Evolutionary conservation across 2,113 vertebrate species (phyloP).

Genomic region (Takifugu flavidus): DNA sequence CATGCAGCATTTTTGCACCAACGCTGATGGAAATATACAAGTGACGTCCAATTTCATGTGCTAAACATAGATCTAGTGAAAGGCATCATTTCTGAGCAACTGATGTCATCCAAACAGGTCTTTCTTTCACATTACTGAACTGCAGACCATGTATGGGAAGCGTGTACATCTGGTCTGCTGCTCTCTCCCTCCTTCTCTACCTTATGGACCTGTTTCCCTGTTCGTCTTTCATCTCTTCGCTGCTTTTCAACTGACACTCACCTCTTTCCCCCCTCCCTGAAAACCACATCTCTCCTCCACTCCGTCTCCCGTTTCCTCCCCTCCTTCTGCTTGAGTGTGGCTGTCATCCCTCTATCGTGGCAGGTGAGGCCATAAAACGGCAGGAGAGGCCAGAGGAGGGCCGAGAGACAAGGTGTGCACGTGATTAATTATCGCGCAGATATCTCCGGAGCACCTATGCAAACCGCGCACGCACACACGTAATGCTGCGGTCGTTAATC

Average conservation of each 20-base stretch:
- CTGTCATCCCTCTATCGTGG: slow-evolving; percentile 64
- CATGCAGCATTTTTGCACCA: not conserved
- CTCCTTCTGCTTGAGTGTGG: slow-evolving; percentile 45
- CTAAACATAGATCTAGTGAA: not conserved
- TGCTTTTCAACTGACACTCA: slow-evolving; percentile 66
- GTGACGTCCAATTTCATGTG: not conserved
- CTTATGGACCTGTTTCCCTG: slow-evolving; percentile 47
- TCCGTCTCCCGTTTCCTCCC: slow-evolving; percentile 44
- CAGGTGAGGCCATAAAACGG: slow-evolving; percentile 71
- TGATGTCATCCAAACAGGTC: slow-evolving; percentile 13
- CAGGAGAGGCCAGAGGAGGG: slow-evolving; percentile 38
- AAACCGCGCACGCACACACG: slow-evolving; percentile 26
- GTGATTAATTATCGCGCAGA: slow-evolving; percentile 56
- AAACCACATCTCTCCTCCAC: slow-evolving; percentile 47
- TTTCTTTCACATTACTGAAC: slow-evolving; percentile 31
- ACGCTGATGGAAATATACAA: not conserved
- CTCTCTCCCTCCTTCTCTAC: slow-evolving; percentile 5
- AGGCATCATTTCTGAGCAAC: not conserved
- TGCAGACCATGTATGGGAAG: slow-evolving; percentile 10
- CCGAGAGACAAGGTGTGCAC: slow-evolving; percentile 14
- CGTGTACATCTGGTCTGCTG: slow-evolving; percentile 53
- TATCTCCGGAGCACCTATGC: slow-evolving; percentile 42
- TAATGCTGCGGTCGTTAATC: slow-evolving; percentile 42
- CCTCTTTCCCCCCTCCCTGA: slow-evolving; percentile 7
- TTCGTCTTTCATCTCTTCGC: slow-evolving; percentile 65